Conservation (phyloP, 2,888 invertebrate species). For the Dynastes grantii region DNA sequence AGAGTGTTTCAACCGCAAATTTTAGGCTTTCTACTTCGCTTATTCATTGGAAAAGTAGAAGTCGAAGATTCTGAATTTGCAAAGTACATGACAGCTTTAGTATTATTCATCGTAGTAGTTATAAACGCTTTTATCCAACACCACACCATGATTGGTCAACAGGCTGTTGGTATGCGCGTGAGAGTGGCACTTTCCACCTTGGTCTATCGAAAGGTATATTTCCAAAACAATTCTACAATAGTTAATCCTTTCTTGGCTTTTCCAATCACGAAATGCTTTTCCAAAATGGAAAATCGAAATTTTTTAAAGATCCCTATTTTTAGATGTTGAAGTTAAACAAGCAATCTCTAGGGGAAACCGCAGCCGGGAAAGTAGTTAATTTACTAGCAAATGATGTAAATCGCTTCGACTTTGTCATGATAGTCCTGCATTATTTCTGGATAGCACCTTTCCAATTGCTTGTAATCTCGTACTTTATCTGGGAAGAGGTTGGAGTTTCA, state of each 20-base stretch:
- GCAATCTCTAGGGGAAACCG: slow-evolving; percentile 84
- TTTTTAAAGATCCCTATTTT: slow-evolving; percentile 49
- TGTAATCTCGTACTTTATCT: slow-evolving; percentile 75
- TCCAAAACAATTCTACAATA: background rate
- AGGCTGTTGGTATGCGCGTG: slow-evolving; percentile 81
- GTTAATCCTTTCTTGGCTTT: background rate
- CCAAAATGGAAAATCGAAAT: too few relatives aligned
- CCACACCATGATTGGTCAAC: slow-evolving; percentile 73
- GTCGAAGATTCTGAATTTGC: slow-evolving; percentile 40
- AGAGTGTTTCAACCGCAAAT: slow-evolving; percentile 79
- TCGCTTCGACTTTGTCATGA: slow-evolving; percentile 81
- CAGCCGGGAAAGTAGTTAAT: slow-evolving; percentile 87
- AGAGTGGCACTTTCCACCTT: slow-evolving; percentile 83
- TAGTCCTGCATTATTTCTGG: slow-evolving; percentile 84
- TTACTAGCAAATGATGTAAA: slow-evolving; percentile 89
- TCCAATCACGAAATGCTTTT: background rate
- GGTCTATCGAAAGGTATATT: slow-evolving; percentile 82
- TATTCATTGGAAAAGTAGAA: slow-evolving; percentile 69
- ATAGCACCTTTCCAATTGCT: slow-evolving; percentile 83
- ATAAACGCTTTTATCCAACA: slow-evolving; percentile 72
- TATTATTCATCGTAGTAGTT: slow-evolving; percentile 53
- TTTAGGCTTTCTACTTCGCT: slow-evolving; percentile 75
- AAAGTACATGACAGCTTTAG: slow-evolving; percentile 56
- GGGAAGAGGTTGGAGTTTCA: slow-evolving; percentile 72
- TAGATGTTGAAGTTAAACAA: slow-evolving; percentile 77